phyloP scores from a whole-genome alignment of 2,888 invertebrate genomes.

The Limulus polyphemus region DNA sequence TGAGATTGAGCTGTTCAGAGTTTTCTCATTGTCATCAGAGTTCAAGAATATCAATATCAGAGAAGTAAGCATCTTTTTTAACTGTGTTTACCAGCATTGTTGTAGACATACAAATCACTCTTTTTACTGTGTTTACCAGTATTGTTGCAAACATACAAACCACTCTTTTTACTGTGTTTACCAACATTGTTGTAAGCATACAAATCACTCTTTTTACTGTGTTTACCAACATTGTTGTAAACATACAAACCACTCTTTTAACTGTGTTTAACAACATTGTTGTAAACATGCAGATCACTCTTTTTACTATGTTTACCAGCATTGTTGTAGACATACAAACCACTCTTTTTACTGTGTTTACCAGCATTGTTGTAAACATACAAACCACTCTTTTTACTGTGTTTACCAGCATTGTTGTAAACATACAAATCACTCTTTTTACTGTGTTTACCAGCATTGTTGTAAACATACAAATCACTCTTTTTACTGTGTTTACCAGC shows the following conservation, averaged over 20 bases:
- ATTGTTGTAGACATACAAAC: no score
- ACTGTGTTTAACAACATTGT: no score
- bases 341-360: not conserved
- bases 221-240: no score
- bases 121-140: not conserved
- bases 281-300: no score
- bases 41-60: slow-evolving; percentile 84
- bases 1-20: slow-evolving; percentile 90
- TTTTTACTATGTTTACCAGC: not conserved
- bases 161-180: not conserved
- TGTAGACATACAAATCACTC: no score
- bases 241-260: not conserved
- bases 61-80: slow-evolving; percentile 41
- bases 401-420: no score
- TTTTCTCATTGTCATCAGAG: slow-evolving; percentile 96
- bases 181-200: slow-evolving; percentile 1
- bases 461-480: no score
- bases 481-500: not conserved
- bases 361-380: no score
- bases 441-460: no score
- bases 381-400: not conserved
- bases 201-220: not conserved
- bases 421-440: not conserved
- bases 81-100: no score
- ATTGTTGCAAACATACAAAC: no score